A percentile compares a stretch with the other conserved stretches of the same genome.
These are phyloP conservation scores for Drosophila koepferae DNA, from an alignment of 2,888 invertebrate genomes.

Conservation along the genomic window DNA sequence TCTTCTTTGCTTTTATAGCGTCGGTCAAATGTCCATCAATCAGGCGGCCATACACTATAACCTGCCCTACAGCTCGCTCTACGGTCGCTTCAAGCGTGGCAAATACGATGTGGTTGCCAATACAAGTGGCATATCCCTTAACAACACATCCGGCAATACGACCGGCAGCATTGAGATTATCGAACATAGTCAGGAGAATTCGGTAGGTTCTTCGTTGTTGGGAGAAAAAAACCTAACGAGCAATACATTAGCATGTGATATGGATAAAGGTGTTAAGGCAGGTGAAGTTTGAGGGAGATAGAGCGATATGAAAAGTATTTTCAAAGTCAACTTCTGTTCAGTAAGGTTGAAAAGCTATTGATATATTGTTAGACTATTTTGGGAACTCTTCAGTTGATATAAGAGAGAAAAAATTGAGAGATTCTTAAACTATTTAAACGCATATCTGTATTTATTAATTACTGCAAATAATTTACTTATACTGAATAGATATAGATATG, in stretches of 20 bases:
- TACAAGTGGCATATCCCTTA: slow-evolving; percentile 81
- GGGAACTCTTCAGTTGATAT: no score
- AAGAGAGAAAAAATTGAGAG: no score
- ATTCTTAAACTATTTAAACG: not conserved
- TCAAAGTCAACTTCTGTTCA: not conserved
- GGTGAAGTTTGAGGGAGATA: no score
- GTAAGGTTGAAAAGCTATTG: not conserved
- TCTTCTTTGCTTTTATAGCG: slow-evolving; percentile 85
- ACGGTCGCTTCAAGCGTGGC: slow-evolving; percentile 94
- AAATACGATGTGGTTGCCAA: slow-evolving; percentile 89
- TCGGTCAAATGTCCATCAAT: slow-evolving; percentile 97
- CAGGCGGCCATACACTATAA: slow-evolving; percentile 97
- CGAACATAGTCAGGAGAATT: slow-evolving; percentile 85
- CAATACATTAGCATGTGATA: not conserved
- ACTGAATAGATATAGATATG: no score
- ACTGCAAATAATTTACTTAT: not conserved
- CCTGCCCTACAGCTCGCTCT: slow-evolving; percentile 94
- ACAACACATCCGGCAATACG: slow-evolving; percentile 84
- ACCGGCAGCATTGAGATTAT: slow-evolving; percentile 85
- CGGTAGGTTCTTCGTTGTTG: slow-evolving; percentile 77
- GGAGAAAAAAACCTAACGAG: not conserved
- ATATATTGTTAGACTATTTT: not conserved
- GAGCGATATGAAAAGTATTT: not conserved
- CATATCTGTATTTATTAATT: not conserved
- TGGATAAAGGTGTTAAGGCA: not conserved